Evolutionary conservation across 2,888 invertebrate species (phyloP).

Genomic region (Dendrolimus houi): DNA sequence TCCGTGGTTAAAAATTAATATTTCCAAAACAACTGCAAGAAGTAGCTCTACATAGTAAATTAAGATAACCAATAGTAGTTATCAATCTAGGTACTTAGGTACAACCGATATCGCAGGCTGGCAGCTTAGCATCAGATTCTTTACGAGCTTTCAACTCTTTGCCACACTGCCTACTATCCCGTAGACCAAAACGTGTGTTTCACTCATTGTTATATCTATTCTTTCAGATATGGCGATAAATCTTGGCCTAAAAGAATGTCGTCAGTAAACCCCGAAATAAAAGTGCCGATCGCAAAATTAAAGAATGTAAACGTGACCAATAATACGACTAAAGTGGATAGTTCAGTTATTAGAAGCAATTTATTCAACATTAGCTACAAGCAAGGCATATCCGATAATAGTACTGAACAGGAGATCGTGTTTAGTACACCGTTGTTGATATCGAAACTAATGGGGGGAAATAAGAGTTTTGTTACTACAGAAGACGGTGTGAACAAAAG

Average conservation of each 20-base stretch:
- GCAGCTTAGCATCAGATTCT: too few relatives aligned
- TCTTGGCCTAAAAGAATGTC: slow-evolving; percentile 36
- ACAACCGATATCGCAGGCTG: too few relatives aligned
- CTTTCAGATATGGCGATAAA: slow-evolving; percentile 44
- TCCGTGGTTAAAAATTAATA: too few relatives aligned
- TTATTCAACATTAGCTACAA: background rate
- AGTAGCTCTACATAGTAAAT: too few relatives aligned
- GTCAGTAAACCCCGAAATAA: slow-evolving; percentile 18
- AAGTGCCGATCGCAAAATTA: slow-evolving; percentile 18
- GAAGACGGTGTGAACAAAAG: slow-evolving; percentile 36
- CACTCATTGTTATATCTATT: too few relatives aligned
- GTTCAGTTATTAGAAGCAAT: background rate
- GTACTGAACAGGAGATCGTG: slow-evolving; percentile 2
- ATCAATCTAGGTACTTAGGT: too few relatives aligned
- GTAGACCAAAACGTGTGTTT: too few relatives aligned
- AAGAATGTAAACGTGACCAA: slow-evolving; percentile 15
- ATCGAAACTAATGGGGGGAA: slow-evolving; percentile 40
- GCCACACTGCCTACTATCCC: too few relatives aligned
- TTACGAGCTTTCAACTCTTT: too few relatives aligned
- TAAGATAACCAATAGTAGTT: too few relatives aligned
- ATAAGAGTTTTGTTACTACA: slow-evolving; percentile 41
- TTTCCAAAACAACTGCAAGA: too few relatives aligned
- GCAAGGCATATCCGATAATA: background rate
- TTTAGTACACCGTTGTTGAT: slow-evolving; percentile 35
- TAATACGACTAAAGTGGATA: slow-evolving; percentile 13